A percentile compares a stretch with the other conserved stretches of the same genome.
These are phyloP conservation scores for Nannoperca obscura DNA, from an alignment of 2,797 vertebrate species.

Conservation along the genomic window DNA sequence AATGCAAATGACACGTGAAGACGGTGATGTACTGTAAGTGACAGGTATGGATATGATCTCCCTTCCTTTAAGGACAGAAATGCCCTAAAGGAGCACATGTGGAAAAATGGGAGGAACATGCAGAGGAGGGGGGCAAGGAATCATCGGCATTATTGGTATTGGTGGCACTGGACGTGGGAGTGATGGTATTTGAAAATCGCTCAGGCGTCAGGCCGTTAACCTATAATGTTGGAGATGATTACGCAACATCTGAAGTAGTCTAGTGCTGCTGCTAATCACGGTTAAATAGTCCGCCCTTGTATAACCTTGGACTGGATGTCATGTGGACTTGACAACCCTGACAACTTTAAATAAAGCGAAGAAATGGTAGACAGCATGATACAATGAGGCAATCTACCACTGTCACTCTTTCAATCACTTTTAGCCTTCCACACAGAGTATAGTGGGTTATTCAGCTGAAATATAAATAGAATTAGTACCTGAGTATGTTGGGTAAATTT, in stretches of 20 bases:
- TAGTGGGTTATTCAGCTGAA: conserved; percentile 31
- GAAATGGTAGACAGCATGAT: conserved; percentile 40
- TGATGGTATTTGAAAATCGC: conserved; percentile 77
- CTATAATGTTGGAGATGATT: conserved; percentile 82
- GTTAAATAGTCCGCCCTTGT: conserved; percentile 68
- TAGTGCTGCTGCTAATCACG: conserved; percentile 73
- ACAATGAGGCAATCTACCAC: conserved; percentile 48
- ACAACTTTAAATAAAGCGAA: conserved; percentile 71
- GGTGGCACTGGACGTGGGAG: conserved; percentile 43
- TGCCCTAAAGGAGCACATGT: conserved; percentile 66
- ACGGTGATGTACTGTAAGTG: conserved; percentile 76
- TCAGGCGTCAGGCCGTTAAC: conserved; percentile 77
- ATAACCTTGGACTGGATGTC: conserved; percentile 69
- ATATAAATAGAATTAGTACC: conserved; percentile 1
- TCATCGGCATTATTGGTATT: conserved; percentile 60
- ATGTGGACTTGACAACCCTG: conserved; percentile 53
- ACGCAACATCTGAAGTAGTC: conserved; percentile 79
- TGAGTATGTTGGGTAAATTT: neutral
- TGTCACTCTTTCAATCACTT: conserved; percentile 45
- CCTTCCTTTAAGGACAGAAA: conserved; percentile 72
- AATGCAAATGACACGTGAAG: conserved; percentile 70
- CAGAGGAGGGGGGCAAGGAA: conserved; percentile 17
- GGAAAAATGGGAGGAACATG: conserved; percentile 10
- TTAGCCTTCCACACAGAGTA: conserved; percentile 34
- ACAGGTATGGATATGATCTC: conserved; percentile 70